phyloP scores from a whole-genome alignment of 2,888 invertebrate genomes.

The Lathronympha strigana region DNA sequence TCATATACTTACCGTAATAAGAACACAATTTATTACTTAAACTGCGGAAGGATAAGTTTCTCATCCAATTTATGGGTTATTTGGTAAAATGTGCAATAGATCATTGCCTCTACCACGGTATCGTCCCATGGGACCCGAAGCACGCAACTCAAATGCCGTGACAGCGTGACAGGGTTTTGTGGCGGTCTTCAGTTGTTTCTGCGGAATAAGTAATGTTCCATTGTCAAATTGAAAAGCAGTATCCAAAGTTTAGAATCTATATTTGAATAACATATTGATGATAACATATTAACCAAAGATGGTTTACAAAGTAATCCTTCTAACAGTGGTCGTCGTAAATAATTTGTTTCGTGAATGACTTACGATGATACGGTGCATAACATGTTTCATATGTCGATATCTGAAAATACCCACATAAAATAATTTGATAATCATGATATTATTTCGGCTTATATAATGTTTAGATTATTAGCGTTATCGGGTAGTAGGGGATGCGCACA shows the following conservation, averaged over 20 bases:
- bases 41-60: slow-evolving; percentile 52
- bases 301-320: too few species aligned
- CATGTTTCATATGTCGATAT: too few species aligned
- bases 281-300: too few species aligned
- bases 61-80: slow-evolving; percentile 75
- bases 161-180: slow-evolving; percentile 38
- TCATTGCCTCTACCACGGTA: slow-evolving; percentile 67
- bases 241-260: slow-evolving; percentile 16
- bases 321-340: too few species aligned
- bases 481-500: slow-evolving; percentile 54
- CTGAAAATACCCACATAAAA: too few species aligned
- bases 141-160: slow-evolving; percentile 39
- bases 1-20: slow-evolving; percentile 32
- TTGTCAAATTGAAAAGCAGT: slow-evolving; percentile 33
- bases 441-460: not conserved
- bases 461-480: not conserved
- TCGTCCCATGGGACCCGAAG: slow-evolving; percentile 41
- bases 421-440: too few species aligned
- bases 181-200: slow-evolving; percentile 32
- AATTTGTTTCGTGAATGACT: too few species aligned
- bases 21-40: slow-evolving; percentile 41
- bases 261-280: too few species aligned
- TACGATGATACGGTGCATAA: too few species aligned
- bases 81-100: slow-evolving; percentile 75
- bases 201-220: slow-evolving; percentile 28